Evolutionary conservation across 2,888 invertebrate genomes (phyloP).

Genomic region (Drosophila antonietae): DNA sequence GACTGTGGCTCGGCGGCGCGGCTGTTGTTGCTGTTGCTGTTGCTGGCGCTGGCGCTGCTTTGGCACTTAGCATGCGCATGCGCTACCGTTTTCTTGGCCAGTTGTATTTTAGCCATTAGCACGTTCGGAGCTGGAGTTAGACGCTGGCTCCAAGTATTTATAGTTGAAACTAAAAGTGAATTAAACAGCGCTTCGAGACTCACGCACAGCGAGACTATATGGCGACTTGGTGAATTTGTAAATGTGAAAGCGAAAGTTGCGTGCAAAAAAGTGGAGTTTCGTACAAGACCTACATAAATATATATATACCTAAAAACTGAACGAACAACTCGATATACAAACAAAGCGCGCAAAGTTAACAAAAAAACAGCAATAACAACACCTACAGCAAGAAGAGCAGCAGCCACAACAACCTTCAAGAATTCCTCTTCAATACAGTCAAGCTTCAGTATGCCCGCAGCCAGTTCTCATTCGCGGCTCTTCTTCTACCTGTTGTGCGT

Average conservation of each 20-base stretch:
- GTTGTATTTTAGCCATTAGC: constrained; percentile 83
- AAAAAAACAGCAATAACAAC: constrained; percentile 17
- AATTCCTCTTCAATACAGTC: constrained; percentile 10
- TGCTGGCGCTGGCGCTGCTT: constrained; percentile 23
- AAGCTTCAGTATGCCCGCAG: constrained; percentile 62
- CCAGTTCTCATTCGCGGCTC: constrained; percentile 78
- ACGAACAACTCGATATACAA: constrained; percentile 30
- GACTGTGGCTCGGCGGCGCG: constrained; percentile 18
- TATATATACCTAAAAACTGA: constrained; percentile 16
- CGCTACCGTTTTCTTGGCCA: constrained; percentile 81
- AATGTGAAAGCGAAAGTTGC: constrained; percentile 72
- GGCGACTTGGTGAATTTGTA: constrained; percentile 29
- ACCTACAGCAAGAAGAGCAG: constrained; percentile 7
- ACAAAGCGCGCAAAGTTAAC: constrained; percentile 29
- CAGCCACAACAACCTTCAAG: constrained; percentile 3
- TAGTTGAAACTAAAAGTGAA: constrained; percentile 61
- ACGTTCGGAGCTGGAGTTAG: constrained; percentile 76
- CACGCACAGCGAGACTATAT: constrained; percentile 40
- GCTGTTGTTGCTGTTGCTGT: constrained; percentile 9
- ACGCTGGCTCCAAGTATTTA: constrained; percentile 20
- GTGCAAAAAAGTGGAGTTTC: constrained; percentile 56
- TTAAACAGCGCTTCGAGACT: constrained; percentile 43
- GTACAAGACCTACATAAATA: background rate
- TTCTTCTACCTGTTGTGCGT: constrained; percentile 81
- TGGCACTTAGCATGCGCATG: constrained; percentile 72